Base-by-base conservation (phyloP, 2,113 vertebrate species). In the Pao palembangensis region DNA sequence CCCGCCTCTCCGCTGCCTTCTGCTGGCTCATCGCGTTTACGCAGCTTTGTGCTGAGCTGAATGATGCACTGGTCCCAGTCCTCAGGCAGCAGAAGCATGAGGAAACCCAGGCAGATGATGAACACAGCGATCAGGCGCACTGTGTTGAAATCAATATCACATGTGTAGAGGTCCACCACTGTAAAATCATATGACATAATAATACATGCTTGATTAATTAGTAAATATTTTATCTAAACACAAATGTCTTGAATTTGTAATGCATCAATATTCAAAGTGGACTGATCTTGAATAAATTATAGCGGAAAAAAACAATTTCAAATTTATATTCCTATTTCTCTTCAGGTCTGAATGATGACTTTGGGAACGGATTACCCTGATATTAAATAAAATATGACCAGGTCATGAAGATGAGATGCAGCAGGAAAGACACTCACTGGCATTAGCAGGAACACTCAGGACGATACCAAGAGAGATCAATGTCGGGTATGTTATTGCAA, bases 81-180 rank as follows among this genome's bases (percentile, higher is more conserved):
- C 76, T 98, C 95, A 0, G 96, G 96, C 75, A 98, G 79, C 61
- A 98, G 93, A 85, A 98, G 84, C 76, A 98, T 93, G 67, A 98
- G 94, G 84, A 98, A 98, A 58, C 95, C 96, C 91, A 98, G 88
- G 85, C 94, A 94, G 51, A 98, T 98, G 85, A 97, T 97, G 87
- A 93, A 78, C 70, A 98, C 92, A 49, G 96, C 95, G 0, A 98
- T 94, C 78, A 98, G 92, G 44, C 96, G 93, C 68, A 98, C 95
- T 0, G 93, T 93, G 68, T 98, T 98, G 92, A 98, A 98, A 83
- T 92, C 76, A 51, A 98, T 96, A 78, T 94, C 92, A 84, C 94
- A 97, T 2, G 92, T 94, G 86, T 96, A 95, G 85, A 93, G 89
- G 82, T 98, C 96, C 21, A 95, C 94, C 90, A 95, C 96, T 98